Conservation (phyloP, 53 echinoderm and acorn worm genomes). For the Astropecten irregularis region DNA sequence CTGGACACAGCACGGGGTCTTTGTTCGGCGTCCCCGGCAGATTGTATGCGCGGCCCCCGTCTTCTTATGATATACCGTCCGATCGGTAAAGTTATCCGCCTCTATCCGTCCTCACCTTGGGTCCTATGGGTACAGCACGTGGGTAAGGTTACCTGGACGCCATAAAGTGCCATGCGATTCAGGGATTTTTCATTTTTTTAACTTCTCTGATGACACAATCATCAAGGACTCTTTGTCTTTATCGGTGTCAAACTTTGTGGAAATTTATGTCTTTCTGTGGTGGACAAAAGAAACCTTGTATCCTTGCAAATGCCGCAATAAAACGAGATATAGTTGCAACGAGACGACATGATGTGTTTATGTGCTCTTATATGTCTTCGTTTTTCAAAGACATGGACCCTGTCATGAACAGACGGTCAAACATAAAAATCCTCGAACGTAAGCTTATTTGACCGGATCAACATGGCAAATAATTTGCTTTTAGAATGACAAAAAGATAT, state of each 20-base stretch:
- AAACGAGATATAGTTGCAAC: too few species aligned
- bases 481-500: too few species aligned
- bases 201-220: background rate
- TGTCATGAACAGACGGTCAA: too few species aligned
- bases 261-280: background rate
- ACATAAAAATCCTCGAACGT: too few species aligned
- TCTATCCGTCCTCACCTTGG: conserved; percentile 24
- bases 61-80: too few species aligned
- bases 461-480: too few species aligned
- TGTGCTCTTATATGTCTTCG: too few species aligned
- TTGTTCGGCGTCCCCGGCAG: conserved; percentile 13
- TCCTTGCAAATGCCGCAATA: background rate
- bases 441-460: too few species aligned
- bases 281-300: background rate
- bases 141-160: conserved; percentile 30
- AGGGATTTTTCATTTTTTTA: too few species aligned
- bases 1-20: background rate
- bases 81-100: conserved; percentile 18
- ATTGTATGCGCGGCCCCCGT: too few species aligned
- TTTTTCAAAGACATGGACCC: too few species aligned
- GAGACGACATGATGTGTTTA: too few species aligned
- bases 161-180: background rate
- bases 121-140: conserved; percentile 17
- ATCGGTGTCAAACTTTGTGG: background rate
- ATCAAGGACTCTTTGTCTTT: conserved; percentile 16